Conservation (phyloP, 64 coral and sea anemone genomes). For the Dendronephthya gigantea region DNA sequence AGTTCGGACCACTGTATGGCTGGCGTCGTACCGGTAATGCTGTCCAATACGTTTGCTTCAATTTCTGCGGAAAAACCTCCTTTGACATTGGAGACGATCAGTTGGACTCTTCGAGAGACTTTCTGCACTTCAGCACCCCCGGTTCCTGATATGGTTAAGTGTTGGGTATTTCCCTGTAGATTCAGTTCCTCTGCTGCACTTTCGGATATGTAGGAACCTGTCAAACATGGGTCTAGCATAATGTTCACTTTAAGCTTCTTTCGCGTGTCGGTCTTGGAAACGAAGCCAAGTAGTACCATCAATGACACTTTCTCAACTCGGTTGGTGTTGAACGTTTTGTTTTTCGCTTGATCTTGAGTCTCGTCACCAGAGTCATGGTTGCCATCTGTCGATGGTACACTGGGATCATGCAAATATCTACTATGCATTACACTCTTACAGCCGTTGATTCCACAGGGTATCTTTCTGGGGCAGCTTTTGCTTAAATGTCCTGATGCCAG, state of each 20-base stretch:
- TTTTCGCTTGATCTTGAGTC: background rate
- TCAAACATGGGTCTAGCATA: conserved; percentile 53
- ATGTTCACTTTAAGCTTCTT: conserved; percentile 28
- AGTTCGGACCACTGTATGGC: conserved; percentile 50
- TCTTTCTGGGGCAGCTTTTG: conserved; percentile 19
- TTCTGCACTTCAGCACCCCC: conserved; percentile 19
- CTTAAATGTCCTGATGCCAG: conserved; percentile 39
- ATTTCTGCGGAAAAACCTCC: conserved; percentile 20
- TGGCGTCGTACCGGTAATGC: conserved; percentile 40
- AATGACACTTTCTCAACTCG: conserved; percentile 39
- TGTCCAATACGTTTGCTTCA: conserved; percentile 49
- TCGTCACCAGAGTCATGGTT: no score
- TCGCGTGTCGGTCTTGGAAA: background rate
- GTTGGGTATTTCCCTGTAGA: conserved; percentile 13
- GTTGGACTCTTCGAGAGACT: background rate
- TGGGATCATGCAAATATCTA: conserved; percentile 36
- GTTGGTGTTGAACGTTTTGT: conserved; percentile 4
- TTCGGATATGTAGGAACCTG: conserved; percentile 40
- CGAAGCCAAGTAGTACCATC: conserved; percentile 43
- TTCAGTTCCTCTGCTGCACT: conserved; percentile 26
- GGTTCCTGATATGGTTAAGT: conserved; percentile 37
- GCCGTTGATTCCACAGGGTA: conserved; percentile 31
- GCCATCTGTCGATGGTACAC: background rate
- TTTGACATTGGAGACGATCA: conserved; percentile 31
- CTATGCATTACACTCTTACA: conserved; percentile 26